Evolutionary conservation across 2,888 invertebrate genomes (phyloP).

Genomic region (Lasioglossum marginatum): DNA sequence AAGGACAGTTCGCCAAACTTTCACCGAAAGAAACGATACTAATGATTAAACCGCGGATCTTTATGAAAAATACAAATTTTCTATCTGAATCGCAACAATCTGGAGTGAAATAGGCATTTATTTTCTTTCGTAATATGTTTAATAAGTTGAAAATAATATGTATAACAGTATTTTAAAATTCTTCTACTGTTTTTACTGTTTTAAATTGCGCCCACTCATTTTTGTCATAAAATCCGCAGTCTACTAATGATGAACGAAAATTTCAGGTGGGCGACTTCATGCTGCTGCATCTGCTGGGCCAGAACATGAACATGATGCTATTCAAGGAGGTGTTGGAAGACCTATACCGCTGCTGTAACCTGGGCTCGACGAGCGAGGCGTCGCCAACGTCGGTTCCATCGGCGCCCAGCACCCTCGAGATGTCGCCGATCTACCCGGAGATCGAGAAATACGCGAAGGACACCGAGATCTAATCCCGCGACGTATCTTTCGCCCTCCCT

Average conservation of each 20-base stretch:
- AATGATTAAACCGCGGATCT: background rate
- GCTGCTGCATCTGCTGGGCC: conserved; percentile 92
- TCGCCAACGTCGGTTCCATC: conserved; percentile 87
- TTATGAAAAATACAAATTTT: no score
- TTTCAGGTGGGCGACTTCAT: conserved; percentile 94
- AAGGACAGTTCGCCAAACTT: background rate
- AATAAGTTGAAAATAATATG: no score
- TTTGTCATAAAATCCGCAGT: no score
- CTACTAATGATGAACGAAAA: background rate
- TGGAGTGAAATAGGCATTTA: no score
- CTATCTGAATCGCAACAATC: no score
- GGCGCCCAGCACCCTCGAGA: conserved; percentile 94
- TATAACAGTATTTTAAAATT: no score
- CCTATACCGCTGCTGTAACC: conserved; percentile 89
- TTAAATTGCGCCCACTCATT: no score
- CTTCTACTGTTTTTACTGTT: no score
- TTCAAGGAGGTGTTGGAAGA: conserved; percentile 93
- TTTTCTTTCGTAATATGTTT: no score
- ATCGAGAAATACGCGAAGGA: conserved; percentile 92
- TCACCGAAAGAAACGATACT: background rate
- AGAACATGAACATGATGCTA: conserved; percentile 93
- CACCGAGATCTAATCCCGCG: conserved; percentile 90
- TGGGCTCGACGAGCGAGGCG: conserved; percentile 88
- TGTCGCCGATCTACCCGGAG: conserved; percentile 94
- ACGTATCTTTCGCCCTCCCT: conserved; percentile 3